Evolutionary conservation across 2,888 invertebrate genomes (phyloP).

Genomic region (Melieria picta): DNA sequence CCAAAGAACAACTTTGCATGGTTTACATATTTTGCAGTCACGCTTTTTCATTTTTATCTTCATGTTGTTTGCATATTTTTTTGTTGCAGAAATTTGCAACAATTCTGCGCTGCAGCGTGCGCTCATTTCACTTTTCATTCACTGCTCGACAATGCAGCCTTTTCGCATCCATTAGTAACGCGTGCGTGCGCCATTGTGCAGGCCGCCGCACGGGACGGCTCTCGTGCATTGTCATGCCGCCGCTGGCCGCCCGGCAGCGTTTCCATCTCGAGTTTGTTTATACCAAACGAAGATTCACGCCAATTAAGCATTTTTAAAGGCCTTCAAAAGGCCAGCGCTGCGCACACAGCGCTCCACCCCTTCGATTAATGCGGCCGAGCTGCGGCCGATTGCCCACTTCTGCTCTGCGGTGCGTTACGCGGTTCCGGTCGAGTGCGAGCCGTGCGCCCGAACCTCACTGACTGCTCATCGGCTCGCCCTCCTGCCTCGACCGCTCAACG

Average conservation of each 20-base stretch:
- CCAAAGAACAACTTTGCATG: too few species aligned
- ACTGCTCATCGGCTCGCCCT: background rate
- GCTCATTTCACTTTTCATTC: background rate
- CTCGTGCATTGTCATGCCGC: conserved; percentile 1
- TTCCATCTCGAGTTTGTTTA: conserved; percentile 54
- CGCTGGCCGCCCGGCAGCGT: conserved; percentile 26
- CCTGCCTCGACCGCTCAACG: conserved; percentile 23
- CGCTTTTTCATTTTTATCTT: background rate
- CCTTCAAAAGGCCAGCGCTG: conserved; percentile 44
- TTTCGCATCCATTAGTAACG: conserved; percentile 33
- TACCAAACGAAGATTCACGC: conserved; percentile 65
- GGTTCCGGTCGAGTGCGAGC: conserved; percentile 43
- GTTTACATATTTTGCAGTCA: too few species aligned
- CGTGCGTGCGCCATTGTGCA: conserved; percentile 14
- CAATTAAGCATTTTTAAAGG: conserved; percentile 62
- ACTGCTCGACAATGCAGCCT: too few species aligned
- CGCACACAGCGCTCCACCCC: conserved; percentile 53
- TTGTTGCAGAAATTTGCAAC: background rate
- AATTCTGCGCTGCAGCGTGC: background rate
- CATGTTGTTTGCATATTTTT: background rate
- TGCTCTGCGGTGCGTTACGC: conserved; percentile 47
- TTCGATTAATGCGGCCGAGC: conserved; percentile 53
- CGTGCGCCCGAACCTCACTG: background rate
- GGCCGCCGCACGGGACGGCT: background rate
- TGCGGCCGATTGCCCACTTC: conserved; percentile 10